These are phyloP conservation scores for Nothocercus julius DNA, from an alignment of 2,113 vertebrate genomes.

Conservation along the genomic window DNA sequence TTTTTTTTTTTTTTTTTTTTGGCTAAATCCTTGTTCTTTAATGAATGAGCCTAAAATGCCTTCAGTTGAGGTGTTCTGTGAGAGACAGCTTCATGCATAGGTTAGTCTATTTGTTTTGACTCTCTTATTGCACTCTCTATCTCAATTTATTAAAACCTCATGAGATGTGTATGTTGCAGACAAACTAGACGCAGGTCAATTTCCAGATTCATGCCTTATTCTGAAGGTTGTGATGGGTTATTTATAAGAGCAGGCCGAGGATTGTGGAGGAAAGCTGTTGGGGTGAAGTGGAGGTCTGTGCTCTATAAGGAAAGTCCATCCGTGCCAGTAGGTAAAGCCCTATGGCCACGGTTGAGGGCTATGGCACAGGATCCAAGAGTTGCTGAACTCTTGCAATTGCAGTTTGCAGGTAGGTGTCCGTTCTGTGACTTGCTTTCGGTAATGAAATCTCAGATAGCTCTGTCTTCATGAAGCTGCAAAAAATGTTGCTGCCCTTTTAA, in stretches of 20 bases:
- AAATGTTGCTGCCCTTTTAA: not conserved
- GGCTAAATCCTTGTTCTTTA: not conserved
- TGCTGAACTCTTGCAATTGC: not conserved
- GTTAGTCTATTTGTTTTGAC: conserved; percentile 39
- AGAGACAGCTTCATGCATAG: not conserved
- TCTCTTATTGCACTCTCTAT: not conserved
- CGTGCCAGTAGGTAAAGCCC: not conserved
- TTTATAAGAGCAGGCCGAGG: not conserved
- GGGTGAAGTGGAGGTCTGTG: rapidly evolving
- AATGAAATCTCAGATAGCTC: not conserved
- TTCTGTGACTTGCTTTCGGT: not conserved
- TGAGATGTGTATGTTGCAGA: not conserved
- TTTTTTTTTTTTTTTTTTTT: not conserved
- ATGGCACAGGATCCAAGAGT: not conserved
- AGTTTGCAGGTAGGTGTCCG: not conserved
- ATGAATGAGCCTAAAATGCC: not conserved
- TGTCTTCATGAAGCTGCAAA: not conserved
- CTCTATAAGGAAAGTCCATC: not conserved
- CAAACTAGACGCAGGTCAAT: not conserved
- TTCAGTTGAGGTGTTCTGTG: not conserved
- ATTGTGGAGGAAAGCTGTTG: not conserved
- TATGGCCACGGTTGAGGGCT: not conserved
- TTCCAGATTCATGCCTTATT: not conserved
- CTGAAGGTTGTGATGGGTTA: not conserved
- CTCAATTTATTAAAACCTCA: conserved; percentile 29